phyloP scores from a whole-genome alignment of 2,113 vertebrate species.

The Gymnogyps californianus region DNA sequence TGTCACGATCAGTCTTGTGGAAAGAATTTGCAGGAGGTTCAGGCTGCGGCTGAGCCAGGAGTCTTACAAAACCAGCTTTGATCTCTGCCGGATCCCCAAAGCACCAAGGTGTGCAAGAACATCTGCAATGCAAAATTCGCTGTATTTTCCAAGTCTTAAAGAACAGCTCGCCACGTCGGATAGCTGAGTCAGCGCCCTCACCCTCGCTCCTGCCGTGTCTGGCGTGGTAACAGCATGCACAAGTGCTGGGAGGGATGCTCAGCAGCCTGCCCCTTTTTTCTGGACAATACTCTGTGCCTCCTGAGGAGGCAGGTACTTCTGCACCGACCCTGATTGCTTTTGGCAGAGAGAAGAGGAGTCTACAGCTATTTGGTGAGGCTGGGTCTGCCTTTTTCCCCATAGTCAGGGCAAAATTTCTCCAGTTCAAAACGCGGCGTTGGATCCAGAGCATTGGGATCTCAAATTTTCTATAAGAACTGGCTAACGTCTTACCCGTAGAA shows the following conservation, averaged over 20 bases:
- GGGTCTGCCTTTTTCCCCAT: neutral
- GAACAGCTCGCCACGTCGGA: rapidly evolving
- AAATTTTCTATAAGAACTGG: neutral
- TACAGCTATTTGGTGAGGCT: neutral
- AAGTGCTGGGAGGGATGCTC: neutral
- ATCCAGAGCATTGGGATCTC: neutral
- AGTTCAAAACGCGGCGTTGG: neutral
- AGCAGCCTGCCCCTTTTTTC: neutral
- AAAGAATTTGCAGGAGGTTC: neutral
- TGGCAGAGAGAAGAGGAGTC: neutral
- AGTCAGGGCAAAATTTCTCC: no score
- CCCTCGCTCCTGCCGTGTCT: rapidly evolving
- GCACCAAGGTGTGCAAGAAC: neutral
- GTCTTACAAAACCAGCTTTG: neutral
- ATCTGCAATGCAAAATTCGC: neutral
- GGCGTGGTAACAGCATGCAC: rapidly evolving
- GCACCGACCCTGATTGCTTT: neutral
- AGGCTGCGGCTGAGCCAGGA: neutral
- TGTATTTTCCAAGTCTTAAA: neutral
- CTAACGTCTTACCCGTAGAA: neutral
- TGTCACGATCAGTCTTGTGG: neutral
- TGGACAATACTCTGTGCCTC: neutral
- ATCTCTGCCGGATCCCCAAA: neutral
- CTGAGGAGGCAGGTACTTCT: neutral
- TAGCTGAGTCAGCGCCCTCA: neutral